Evolutionary conservation across 2,888 invertebrate genomes (phyloP).

Genomic region (Ormia ochracea): DNA sequence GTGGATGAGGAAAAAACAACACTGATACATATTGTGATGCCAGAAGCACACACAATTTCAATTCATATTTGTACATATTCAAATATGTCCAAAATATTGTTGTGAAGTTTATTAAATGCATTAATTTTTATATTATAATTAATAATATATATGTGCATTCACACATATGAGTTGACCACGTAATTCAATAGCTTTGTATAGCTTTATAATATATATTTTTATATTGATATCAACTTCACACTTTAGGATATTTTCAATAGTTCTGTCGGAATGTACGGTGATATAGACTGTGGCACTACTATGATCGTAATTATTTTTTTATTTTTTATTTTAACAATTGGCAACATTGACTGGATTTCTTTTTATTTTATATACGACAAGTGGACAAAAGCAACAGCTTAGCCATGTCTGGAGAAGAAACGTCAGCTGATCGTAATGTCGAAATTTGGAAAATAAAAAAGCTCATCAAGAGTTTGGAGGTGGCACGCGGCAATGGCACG

Average conservation of each 20-base stretch:
- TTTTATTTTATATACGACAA: conserved; percentile 54
- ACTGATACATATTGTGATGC: neutral
- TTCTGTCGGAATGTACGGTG: neutral
- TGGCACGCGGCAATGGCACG: conserved; percentile 99
- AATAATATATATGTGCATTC: too few relatives aligned
- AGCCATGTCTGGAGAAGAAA: conserved; percentile 89
- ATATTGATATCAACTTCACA: too few relatives aligned
- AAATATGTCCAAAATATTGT: too few relatives aligned
- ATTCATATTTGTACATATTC: too few relatives aligned
- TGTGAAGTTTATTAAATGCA: too few relatives aligned
- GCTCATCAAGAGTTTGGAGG: conserved; percentile 99
- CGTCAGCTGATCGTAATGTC: conserved; percentile 98
- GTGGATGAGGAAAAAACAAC: conserved; percentile 27
- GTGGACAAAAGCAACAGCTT: conserved; percentile 54
- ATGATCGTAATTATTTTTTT: conserved; percentile 36
- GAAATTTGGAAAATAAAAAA: conserved; percentile 99
- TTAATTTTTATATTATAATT: too few relatives aligned
- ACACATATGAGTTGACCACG: too few relatives aligned
- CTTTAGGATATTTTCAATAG: neutral
- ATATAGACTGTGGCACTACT: conserved; percentile 12
- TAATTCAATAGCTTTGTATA: too few relatives aligned
- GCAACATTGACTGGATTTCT: conserved; percentile 52
- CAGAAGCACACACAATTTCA: conserved; percentile 16
- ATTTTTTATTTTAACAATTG: conserved; percentile 46
- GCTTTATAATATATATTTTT: too few relatives aligned